A percentile compares a stretch with the other conserved stretches of the same genome.
Conservation (phyloP, 1,140 invertebrate species). For the Lineus longissimus region DNA sequence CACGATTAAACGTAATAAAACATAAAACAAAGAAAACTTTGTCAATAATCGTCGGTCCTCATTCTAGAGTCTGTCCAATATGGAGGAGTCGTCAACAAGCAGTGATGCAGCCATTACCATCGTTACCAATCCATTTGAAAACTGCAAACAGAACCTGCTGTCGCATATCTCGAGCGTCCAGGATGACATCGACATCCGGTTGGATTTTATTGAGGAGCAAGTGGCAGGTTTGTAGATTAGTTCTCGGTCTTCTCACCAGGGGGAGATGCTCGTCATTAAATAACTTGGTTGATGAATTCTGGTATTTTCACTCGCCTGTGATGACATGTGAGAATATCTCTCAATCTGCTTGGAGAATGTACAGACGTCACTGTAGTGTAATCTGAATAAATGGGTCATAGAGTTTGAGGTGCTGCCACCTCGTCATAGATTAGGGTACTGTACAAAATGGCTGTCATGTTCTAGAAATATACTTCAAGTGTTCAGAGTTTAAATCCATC, state of each 20-base stretch:
- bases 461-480: not conserved
- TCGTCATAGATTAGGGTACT: too few species aligned
- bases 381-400: too few species aligned
- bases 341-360: not conserved
- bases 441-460: too few species aligned
- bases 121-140: slow-evolving; percentile 47
- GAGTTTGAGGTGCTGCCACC: too few species aligned
- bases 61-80: not conserved
- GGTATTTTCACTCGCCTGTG: too few species aligned
- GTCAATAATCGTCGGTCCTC: not conserved
- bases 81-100: not conserved
- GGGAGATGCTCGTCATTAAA: not conserved
- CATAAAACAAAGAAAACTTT: not conserved
- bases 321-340: too few species aligned
- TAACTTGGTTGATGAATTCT: not conserved
- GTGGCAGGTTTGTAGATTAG: slow-evolving; percentile 61
- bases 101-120: slow-evolving; percentile 32
- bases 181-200: slow-evolving; percentile 64
- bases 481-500: not conserved
- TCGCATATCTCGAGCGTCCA: slow-evolving; percentile 75
- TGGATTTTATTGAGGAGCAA: slow-evolving; percentile 75
- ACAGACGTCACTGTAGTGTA: not conserved
- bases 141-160: slow-evolving; percentile 72
- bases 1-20: not conserved
- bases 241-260: not conserved